Evolutionary conservation across 2,113 vertebrate genomes (phyloP), one percentile per base, ranked within the genome.

Genomic region (Vanacampus margaritifer): DNA sequence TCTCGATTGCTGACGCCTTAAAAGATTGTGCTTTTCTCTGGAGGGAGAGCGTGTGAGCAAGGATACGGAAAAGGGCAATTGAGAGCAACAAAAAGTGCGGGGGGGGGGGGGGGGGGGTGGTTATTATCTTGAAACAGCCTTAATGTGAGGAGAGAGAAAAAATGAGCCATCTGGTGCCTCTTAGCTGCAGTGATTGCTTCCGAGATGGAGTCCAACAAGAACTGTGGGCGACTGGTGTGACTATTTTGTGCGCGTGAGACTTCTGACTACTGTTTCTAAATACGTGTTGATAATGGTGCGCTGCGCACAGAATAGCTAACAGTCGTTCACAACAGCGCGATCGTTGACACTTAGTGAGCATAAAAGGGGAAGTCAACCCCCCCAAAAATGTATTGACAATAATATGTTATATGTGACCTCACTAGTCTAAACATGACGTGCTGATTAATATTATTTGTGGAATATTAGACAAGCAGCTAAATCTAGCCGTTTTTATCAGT

Each of bases 1-100:
- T 72, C 39, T 45, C 60, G 59, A 64, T n/a, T 81, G 67, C 71
- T 77, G 59, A 81, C 82, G 74, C 70, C 71, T 71, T 73, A 74
- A 72, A 78, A 71, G 62, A 64, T 60, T 69, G 45, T 60, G 21
- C 64, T 60, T 46, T 67, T 53, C 68, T 75, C 73, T 65, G 37
- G 71, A 74, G 23, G 71, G 72, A 41, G 39, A 41, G 57, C 66
- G 58, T 67, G 65, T 65, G 68, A 56, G 56, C 78, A 65, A 61
- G 51, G 63, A 67, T 67, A 51, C 35, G 59, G 72, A 69, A 32
- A 62, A 62, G 72, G 60, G 50, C 13, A 17, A 56, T 58, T 54
- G 51, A 54, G 51, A 24, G 23, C 51, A 57, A 59, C 50, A 68
- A 56, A 41, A 67, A n/a, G n/a, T n/a, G 39, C 61, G 36, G 37